Percentiles rank a stretch among this genome's conserved stretches.
Conservation (phyloP, 2,797 vertebrate genomes). For the Anomalospiza imberbis region DNA sequence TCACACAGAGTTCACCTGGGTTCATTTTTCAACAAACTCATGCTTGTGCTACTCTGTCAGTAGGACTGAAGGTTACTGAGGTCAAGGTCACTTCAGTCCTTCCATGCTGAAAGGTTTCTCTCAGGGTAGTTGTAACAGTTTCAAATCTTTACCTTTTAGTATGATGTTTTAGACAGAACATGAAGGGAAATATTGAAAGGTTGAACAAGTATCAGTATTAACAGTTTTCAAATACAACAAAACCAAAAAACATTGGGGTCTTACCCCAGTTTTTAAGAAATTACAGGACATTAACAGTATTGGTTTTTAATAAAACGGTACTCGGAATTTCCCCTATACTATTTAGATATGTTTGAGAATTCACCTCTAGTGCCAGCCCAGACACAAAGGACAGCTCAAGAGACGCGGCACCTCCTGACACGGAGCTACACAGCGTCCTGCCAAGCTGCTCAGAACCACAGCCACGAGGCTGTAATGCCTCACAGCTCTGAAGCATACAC, state of each 20-base stretch:
- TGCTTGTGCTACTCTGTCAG: background rate
- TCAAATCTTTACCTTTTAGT: background rate
- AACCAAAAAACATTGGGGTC: background rate
- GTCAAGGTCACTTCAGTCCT: background rate
- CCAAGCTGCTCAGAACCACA: background rate
- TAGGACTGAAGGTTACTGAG: background rate
- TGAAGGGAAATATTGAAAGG: background rate
- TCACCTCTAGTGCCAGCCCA: background rate
- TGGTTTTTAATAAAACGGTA: background rate
- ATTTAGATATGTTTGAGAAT: background rate
- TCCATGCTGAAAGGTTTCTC: background rate
- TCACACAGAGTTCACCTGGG: background rate
- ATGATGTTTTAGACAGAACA: background rate
- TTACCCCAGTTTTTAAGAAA: background rate
- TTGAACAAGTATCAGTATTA: background rate
- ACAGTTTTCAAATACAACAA: background rate
- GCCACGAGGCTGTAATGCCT: background rate
- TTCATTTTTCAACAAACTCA: background rate
- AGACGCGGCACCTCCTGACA: background rate
- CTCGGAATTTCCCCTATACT: background rate
- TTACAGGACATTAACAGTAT: background rate
- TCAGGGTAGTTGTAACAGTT: background rate
- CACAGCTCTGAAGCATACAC: background rate
- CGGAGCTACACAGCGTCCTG: background rate
- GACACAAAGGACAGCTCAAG: background rate